Base-by-base conservation (phyloP, 2,888 invertebrate species). In the Cantharis flavilabris region DNA sequence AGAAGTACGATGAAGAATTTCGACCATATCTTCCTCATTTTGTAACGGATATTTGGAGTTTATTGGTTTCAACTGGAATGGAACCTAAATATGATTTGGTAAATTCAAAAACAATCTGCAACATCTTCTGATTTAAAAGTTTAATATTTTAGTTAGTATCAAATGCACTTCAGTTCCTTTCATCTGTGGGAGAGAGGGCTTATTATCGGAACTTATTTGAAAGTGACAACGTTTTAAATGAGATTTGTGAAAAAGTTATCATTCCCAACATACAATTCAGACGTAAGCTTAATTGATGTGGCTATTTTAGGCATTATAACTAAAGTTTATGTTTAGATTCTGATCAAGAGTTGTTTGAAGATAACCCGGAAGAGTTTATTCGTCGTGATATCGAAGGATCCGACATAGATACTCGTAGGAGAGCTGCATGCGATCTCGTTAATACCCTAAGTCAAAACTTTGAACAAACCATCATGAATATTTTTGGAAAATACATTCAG, bases 1-100 rank as follows among this genome's bases (percentile, higher is more conserved):
- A 97, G 84, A 98, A 98, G 86, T 99, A 99, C 85, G 98, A 98
- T 86, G 99, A 99, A 88, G 99, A 99, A 87, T 99, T 99, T 88
- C 92, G 93, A 11, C 93, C 94, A 0, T 97, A 95, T 88, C 93
- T 99, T 82, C 95, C 96, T 0, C 92, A 92, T 75, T 99, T 99
- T 90, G 98, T 99, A n/a, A 96, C 95, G 0, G 96, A 95, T 70
- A 95, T 98, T 73, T 99, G 99, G 98, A 94, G 94, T 79, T 90
- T 99, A 70, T 90, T 99, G 69, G 94, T 97, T 13, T 92, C 93
- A 26, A 97, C 97, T 3, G 95, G 96, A 2, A 92, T 93, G 30
- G 93, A 96, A 86, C 92, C 96, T 1, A 98, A 97, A 90, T 98
- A 95, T 87, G 98, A 99, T 90, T 89, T 95, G 89, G 97, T 98